Base-by-base conservation (phyloP, 1,140 invertebrate genomes). In the Acromyrmex charruanus region DNA sequence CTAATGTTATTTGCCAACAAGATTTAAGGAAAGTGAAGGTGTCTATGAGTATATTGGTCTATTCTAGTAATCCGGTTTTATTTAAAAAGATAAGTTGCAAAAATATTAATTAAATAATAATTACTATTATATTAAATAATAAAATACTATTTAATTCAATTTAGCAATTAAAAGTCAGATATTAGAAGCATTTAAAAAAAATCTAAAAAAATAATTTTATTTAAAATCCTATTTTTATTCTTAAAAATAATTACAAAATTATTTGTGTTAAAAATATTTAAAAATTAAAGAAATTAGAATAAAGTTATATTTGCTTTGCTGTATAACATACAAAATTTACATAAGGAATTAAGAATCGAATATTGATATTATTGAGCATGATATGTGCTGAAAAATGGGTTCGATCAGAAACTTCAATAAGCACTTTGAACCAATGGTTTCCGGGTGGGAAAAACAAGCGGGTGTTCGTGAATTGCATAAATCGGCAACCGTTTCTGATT, bases 401-500 rank as follows among this genome's bases (percentile, higher is more conserved):
- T 61, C 65, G 18, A 21, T 49, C 2, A 10, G 2, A 7, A 0
- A 7, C n/a, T 31, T 21, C 10, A 51, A 21, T 61, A 16, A 65
- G 66, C 18, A n/a, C 3, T 44, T 66, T 31, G 10, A 51, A 31
- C 6, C 16, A 16, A n/a, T 18, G n/a, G 49, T 74, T 84, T 75
- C 58, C 55, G 53, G 55, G 51, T 71, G 2, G 28, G 25, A 80
- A 9, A 16, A 2, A 49, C 31, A 66, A 53, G 21, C 58, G 10
- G 1, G 12, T 55, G 21, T 44, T 39, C 10, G 71, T 18, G 31
- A 25, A 74, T 90, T 90, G 85, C 79, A 80, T 87, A 87, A 89
- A 89, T 90, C 28, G 49, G 59, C 31, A 68, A 77, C 21, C 75
- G 72, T 53, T 44, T 71, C n/a, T 35, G 44, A 58, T 90, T 90